Evolutionary conservation across 2,113 vertebrate genomes (phyloP).

Genomic region (Lutjanus erythropterus): DNA sequence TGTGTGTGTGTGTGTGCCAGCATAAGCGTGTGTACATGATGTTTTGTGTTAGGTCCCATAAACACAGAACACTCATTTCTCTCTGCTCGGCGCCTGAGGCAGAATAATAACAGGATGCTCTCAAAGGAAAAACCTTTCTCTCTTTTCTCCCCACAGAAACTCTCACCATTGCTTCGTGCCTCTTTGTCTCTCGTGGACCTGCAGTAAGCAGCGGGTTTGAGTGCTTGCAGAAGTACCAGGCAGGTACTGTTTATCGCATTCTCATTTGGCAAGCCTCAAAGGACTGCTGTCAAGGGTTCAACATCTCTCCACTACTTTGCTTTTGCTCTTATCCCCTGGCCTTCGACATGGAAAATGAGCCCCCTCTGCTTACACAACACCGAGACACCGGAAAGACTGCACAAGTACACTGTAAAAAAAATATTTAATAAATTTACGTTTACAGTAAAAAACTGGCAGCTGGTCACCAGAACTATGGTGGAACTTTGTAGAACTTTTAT

Average conservation of each 20-base stretch:
- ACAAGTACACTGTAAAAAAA: too few species aligned
- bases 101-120: slow-evolving; percentile 74
- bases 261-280: slow-evolving; percentile 45
- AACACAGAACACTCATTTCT: slow-evolving; percentile 72
- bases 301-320: slow-evolving; percentile 46
- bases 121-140: slow-evolving; percentile 66
- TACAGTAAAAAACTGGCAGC: too few species aligned
- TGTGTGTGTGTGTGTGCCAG: slow-evolving; percentile 24
- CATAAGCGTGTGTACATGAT: slow-evolving; percentile 44
- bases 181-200: slow-evolving; percentile 25
- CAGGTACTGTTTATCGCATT: slow-evolving; percentile 63
- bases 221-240: slow-evolving; percentile 41
- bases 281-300: slow-evolving; percentile 34
- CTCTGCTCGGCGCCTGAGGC: slow-evolving; percentile 65
- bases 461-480: too few species aligned
- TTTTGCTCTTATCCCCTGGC: slow-evolving; percentile 32
- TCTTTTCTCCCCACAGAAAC: slow-evolving; percentile 30
- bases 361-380: slow-evolving; percentile 36
- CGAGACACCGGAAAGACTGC: background rate
- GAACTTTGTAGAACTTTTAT: too few species aligned
- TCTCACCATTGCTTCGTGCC: slow-evolving; percentile 27
- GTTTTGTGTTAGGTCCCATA: slow-evolving; percentile 69
- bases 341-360: slow-evolving; percentile 12
- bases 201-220: slow-evolving; percentile 27
- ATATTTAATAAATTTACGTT: too few species aligned